Conservation (phyloP, 2,888 invertebrate genomes). For the Augochlorella aurata region DNA sequence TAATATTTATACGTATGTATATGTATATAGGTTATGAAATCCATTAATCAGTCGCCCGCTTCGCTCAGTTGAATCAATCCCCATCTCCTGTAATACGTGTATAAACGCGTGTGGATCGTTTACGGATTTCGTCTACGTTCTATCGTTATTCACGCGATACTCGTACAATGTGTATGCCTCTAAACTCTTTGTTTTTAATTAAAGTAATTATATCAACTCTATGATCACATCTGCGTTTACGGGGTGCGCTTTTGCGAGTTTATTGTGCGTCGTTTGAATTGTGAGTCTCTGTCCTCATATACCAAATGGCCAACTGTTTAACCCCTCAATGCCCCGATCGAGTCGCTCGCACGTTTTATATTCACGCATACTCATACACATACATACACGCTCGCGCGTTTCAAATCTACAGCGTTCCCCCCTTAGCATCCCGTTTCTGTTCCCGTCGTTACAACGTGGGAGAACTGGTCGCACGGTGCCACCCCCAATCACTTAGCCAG, state of each 20-base stretch:
- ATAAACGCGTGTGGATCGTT: constrained; percentile 51
- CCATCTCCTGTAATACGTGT: constrained; percentile 49
- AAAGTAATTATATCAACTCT: constrained; percentile 71
- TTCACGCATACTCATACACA: constrained; percentile 1
- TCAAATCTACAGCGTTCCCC: background rate
- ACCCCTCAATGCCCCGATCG: constrained; percentile 10
- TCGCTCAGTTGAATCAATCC: constrained; percentile 55
- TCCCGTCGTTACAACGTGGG: background rate
- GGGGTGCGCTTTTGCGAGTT: constrained; percentile 79
- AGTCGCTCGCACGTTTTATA: constrained; percentile 2
- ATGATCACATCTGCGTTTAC: constrained; percentile 79
- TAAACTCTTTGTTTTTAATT: constrained; percentile 51
- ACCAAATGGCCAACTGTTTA: constrained; percentile 15
- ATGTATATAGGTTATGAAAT: constrained; percentile 21
- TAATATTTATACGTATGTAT: background rate
- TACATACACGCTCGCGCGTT: background rate
- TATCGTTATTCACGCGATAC: constrained; percentile 47
- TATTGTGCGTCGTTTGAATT: constrained; percentile 80
- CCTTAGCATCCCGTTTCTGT: background rate
- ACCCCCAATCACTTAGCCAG: background rate
- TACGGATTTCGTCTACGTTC: constrained; percentile 42
- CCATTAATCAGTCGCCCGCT: constrained; percentile 67
- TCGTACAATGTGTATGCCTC: constrained; percentile 49
- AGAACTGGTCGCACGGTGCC: background rate
- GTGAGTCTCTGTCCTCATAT: constrained; percentile 56